These are phyloP conservation scores for Conopomorpha cramerella DNA, from an alignment of 1,140 invertebrate species.

Conservation along the genomic window DNA sequence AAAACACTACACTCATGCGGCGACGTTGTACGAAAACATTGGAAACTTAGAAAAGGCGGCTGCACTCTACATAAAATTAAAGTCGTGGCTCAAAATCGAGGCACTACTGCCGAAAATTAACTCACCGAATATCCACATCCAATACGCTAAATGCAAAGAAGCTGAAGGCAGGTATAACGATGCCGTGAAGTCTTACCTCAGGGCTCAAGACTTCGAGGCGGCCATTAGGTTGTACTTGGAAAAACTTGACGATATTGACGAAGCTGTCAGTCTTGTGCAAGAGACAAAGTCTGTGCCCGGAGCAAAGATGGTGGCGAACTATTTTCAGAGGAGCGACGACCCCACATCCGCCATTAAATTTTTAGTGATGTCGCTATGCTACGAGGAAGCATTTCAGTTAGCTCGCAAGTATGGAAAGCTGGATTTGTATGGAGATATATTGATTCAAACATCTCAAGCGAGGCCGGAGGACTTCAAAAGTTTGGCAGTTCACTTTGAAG, in stretches of 20 bases:
- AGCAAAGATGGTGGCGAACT: slow-evolving; percentile 94
- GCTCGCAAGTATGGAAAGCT: slow-evolving; percentile 91
- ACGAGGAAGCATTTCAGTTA: slow-evolving; percentile 93
- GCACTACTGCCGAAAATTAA: slow-evolving; percentile 85
- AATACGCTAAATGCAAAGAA: slow-evolving; percentile 97
- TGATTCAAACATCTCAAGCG: slow-evolving; percentile 75
- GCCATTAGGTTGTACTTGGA: slow-evolving; percentile 91
- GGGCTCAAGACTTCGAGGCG: slow-evolving; percentile 91
- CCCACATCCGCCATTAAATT: slow-evolving; percentile 63
- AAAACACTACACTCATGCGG: slow-evolving; percentile 80
- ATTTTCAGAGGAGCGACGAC: slow-evolving; percentile 94
- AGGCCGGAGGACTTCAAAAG: slow-evolving; percentile 82
- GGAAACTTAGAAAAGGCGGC: slow-evolving; percentile 92
- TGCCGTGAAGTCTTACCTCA: slow-evolving; percentile 86
- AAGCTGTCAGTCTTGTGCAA: slow-evolving; percentile 88
- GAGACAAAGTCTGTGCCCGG: slow-evolving; percentile 91
- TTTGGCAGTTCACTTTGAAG: slow-evolving; percentile 90
- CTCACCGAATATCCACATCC: slow-evolving; percentile 89
- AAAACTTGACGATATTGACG: slow-evolving; percentile 91
- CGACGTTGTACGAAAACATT: slow-evolving; percentile 86
- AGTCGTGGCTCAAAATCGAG: slow-evolving; percentile 96
- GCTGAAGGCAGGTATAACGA: slow-evolving; percentile 90
- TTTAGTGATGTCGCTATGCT: slow-evolving; percentile 92
- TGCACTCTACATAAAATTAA: slow-evolving; percentile 87
- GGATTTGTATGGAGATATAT: slow-evolving; percentile 90